Conservation (phyloP, 2,113 vertebrate species). For the Podilymbus podiceps region DNA sequence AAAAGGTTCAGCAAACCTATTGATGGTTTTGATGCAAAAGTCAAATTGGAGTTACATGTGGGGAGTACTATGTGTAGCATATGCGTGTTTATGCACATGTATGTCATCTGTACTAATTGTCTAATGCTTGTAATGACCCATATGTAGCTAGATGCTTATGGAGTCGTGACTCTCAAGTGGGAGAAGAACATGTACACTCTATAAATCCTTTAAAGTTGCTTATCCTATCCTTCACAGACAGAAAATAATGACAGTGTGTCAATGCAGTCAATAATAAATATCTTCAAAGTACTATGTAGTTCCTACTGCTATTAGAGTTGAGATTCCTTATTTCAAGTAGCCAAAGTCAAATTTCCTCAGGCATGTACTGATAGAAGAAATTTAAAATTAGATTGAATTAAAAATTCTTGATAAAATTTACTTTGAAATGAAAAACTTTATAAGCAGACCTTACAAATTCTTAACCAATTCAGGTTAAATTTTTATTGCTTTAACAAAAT, state of each 20-base stretch:
- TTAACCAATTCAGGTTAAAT: not conserved
- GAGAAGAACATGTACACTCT: not conserved
- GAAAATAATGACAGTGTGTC: not conserved
- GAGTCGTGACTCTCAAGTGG: not conserved
- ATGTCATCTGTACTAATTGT: not conserved
- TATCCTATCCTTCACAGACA: not conserved
- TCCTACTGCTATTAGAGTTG: not conserved
- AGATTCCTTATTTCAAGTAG: not conserved
- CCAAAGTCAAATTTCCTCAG: not conserved
- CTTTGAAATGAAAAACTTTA: not conserved
- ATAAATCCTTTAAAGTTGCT: not conserved
- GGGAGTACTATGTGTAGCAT: not conserved
- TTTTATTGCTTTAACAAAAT: not conserved
- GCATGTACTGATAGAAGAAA: not conserved
- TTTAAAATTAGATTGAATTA: not conserved
- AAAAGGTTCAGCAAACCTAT: not conserved
- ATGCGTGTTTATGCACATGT: rapidly evolving
- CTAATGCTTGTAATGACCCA: not conserved
- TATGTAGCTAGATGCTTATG: not conserved
- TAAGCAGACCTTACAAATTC: not conserved
- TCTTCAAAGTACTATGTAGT: not conserved
- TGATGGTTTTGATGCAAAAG: not conserved
- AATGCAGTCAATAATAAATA: not conserved
- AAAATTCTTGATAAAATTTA: not conserved
- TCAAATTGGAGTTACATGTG: not conserved